Evolutionary conservation across 1,140 invertebrate genomes (phyloP), one percentile per base, ranked within the genome.

Genomic region (Condylostylus longicornis): DNA sequence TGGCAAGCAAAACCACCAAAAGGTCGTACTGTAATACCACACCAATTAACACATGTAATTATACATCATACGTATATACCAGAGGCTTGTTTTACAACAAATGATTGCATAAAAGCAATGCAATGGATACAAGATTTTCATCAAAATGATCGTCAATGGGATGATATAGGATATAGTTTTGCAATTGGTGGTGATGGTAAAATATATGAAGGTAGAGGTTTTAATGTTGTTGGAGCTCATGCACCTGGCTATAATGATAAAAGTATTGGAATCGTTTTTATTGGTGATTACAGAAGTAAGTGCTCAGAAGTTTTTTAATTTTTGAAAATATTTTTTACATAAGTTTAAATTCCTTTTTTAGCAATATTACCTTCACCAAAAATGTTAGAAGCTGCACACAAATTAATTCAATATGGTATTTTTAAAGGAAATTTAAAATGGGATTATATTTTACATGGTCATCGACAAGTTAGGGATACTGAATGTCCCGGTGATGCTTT

Each of bases 21-120:
- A n/a, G n/a, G n/a, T n/a, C n/a, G n/a, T n/a, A n/a, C n/a, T n/a
- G n/a, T n/a, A n/a, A n/a, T n/a, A n/a, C n/a, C n/a, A n/a, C n/a
- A n/a, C n/a, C n/a, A n/a, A n/a, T n/a, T n/a, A n/a, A n/a, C n/a
- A n/a, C n/a, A 72, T 43, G 78, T 82, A 2, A 75, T 86, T 39
- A 79, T 84, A 29, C 80, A 82, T 56, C 82, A 85, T 47, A 76
- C 76, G 1, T 71, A 70, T 40, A 64, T 57, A 30, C 74, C 72
- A 4, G 49, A 56, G 5, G 84, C 81, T 42, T 53, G 58, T 29
- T 42, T 20, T 17, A 71, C 49, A 48, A 42, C 48, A 18, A 36
- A 45, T 2, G 58, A 69, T 29, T 76, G 72, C 47, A 48, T 52
- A 7, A 43, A 52, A 22, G 58, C 71, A 22, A 64, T 75, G 68